Percentiles rank a stretch among this genome's conserved stretches.
Conservation (phyloP, 1,140 invertebrate species). For the Tetranychus urticae region DNA sequence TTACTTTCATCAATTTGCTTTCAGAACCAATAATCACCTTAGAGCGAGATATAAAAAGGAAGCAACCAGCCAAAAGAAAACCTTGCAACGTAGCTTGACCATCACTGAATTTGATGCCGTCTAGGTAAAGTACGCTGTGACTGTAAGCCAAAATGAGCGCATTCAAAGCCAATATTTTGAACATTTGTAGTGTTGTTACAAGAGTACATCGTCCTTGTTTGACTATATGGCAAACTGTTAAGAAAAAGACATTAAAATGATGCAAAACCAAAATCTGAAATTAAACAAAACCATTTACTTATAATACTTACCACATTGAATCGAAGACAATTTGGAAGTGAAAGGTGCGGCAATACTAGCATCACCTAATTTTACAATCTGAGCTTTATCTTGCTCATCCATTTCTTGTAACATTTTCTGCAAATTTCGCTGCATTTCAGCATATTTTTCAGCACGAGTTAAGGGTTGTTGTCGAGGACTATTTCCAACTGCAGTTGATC, state of each 20-base stretch:
- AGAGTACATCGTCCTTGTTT: constrained; percentile 96
- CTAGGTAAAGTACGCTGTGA: constrained; percentile 91
- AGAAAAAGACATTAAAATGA: background rate
- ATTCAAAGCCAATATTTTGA: constrained; percentile 97
- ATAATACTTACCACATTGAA: constrained; percentile 59
- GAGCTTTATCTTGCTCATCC: constrained; percentile 65
- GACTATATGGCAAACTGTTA: constrained; percentile 86
- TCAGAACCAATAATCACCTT: constrained; percentile 36
- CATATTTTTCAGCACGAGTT: background rate
- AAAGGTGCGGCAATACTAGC: constrained; percentile 98
- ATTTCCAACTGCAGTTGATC: background rate
- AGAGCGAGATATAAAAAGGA: constrained; percentile 90
- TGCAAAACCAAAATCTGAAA: background rate
- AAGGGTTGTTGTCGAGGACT: background rate
- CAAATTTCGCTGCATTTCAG: constrained; percentile 22
- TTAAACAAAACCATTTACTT: background rate
- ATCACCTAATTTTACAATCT: constrained; percentile 83
- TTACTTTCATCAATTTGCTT: no score
- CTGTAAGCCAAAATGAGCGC: constrained; percentile 92
- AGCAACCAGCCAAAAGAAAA: constrained; percentile 76
- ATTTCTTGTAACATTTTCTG: constrained; percentile 63
- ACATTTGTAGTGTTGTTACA: constrained; percentile 98
- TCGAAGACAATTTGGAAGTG: constrained; percentile 88
- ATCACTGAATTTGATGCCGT: constrained; percentile 94
- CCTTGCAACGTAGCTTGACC: constrained; percentile 76